These are phyloP conservation scores for Neoniphon sammara DNA, from an alignment of 2,797 vertebrate species.

Conservation along the genomic window DNA sequence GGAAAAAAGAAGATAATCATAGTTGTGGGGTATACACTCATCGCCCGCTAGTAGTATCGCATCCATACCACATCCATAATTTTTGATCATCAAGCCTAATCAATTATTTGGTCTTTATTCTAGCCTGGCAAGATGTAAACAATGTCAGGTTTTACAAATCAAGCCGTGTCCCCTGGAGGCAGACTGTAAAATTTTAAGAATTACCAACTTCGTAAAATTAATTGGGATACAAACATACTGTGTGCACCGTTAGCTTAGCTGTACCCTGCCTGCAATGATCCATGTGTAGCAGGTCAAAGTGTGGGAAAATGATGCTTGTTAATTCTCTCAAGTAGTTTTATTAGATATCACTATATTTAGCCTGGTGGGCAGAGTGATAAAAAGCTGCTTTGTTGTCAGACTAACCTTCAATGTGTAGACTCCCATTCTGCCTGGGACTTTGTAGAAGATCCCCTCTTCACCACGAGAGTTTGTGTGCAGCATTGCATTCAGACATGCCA, in stretches of 20 bases:
- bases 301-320: slow-evolving; percentile 12
- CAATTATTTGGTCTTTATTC: neutral
- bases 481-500: slow-evolving; percentile 99
- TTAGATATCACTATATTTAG: neutral
- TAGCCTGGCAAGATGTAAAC: neutral
- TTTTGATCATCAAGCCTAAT: neutral
- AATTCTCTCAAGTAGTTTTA: neutral
- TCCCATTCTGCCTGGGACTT: slow-evolving; percentile 97
- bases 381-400: slow-evolving; percentile 1
- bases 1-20: neutral
- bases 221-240: neutral
- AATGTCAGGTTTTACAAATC: neutral
- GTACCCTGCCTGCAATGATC: neutral
- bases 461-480: slow-evolving; percentile 97
- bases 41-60: neutral
- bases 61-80: neutral
- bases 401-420: slow-evolving; percentile 97
- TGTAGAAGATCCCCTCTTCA: slow-evolving; percentile 98
- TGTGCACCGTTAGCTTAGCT: neutral
- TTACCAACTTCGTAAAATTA: neutral
- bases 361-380: neutral
- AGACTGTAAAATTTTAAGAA: neutral
- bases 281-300: neutral
- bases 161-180: neutral
- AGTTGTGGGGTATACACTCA: neutral